Base-by-base conservation (phyloP, 2,797 vertebrate genomes). In the Helarctos malayanus region DNA sequence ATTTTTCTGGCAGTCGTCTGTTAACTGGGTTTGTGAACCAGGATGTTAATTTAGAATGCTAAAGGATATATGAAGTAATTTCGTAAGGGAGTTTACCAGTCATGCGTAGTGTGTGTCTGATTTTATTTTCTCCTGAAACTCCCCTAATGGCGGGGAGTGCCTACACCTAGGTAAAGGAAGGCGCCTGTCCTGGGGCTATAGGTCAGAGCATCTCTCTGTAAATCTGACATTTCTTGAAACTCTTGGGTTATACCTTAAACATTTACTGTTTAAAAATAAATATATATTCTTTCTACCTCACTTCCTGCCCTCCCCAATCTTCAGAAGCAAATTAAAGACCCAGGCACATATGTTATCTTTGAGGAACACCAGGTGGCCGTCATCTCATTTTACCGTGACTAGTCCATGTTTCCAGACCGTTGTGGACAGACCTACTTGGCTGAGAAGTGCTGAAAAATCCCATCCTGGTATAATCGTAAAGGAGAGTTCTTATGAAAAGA, bases 81-180 rank as follows among this genome's bases (percentile, higher is more conserved):
- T 94, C 82, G n/a, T 68, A 59, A 56, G 49, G 59, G 49, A 88
- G 52, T 84, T 61, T 73, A 29, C 5, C 11, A 13, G 27, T 94
- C 14, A 38, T 29, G n/a, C 23, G 57, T 90, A 78, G 32, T 47
- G 13, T 71, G 71, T 95, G n/a, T 65, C 35, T 63, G 0, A 25
- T 86, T 71, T 94, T 89, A 25, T 86, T 63, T 94, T 84, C 52
- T n/a, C 32, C 49, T 92, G 92, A 75, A 76, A 56, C 65, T 92
- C 9, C 27, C 63, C 35, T 76, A 2, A 41, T 41, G 75, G 13
- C 47, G 52, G 47, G 68, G 78, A 69, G 47, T 32, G 12, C 47
- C n/a, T 25, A 25, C 16, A 32, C 10, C 19, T 78, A 38, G 18
- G 65, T 57, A 38, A 82, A 89, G 86, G 76, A 90, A 90, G 59